Percentiles rank a stretch among this genome's conserved stretches.
Conservation (phyloP, 2,888 invertebrate species). For the Atethmia centrago region DNA sequence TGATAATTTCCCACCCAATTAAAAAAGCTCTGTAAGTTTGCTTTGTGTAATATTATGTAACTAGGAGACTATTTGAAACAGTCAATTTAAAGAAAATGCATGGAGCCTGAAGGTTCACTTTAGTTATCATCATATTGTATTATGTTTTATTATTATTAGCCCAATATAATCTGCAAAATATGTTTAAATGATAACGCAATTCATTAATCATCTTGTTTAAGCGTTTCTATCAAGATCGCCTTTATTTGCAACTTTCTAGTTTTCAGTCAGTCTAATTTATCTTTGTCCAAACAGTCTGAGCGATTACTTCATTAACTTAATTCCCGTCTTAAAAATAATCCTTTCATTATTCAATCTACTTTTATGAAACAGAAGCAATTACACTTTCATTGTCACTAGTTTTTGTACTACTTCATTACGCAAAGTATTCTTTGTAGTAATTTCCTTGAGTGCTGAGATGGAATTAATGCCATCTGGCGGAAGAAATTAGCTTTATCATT, state of each 20-base stretch:
- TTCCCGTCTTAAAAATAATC: constrained; percentile 21
- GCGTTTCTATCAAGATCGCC: background rate
- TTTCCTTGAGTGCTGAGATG: constrained; percentile 27
- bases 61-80: background rate
- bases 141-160: background rate
- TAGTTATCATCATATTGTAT: too few relatives aligned
- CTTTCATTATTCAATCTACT: constrained; percentile 37
- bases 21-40: too few relatives aligned
- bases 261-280: constrained; percentile 25
- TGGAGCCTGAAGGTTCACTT: too few relatives aligned
- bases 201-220: constrained; percentile 7
- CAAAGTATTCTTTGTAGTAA: constrained; percentile 28
- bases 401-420: constrained; percentile 41
- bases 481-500: constrained; percentile 42
- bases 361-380: constrained; percentile 31
- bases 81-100: background rate
- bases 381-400: constrained; percentile 41
- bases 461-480: constrained; percentile 33
- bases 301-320: constrained; percentile 24
- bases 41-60: background rate
- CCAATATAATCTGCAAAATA: background rate
- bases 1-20: too few relatives aligned
- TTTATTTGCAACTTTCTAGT: constrained; percentile 12
- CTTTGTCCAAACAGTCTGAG: constrained; percentile 17
- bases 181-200: background rate